Percentiles rank a stretch among this genome's conserved stretches.
Conservation (phyloP, 2,113 vertebrate species). For the Ondatra zibethicus region DNA sequence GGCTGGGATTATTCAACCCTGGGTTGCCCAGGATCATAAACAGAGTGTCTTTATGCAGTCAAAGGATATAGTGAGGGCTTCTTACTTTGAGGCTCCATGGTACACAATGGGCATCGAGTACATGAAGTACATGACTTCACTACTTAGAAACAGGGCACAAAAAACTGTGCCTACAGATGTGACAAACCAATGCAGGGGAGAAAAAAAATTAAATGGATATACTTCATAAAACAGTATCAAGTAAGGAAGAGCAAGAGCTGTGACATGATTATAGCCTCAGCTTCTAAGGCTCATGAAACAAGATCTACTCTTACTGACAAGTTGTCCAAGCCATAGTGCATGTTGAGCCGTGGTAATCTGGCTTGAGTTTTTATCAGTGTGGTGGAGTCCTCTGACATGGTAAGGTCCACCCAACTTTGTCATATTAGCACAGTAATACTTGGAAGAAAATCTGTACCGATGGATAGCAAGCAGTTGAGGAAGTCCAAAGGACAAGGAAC, state of each 20-base stretch:
- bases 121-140: not conserved
- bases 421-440: not conserved
- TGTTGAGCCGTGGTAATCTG: not conserved
- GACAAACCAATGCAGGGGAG: not conserved
- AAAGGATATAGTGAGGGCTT: not conserved
- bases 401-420: not conserved
- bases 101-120: not conserved
- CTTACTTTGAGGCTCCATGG: not conserved
- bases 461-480: not conserved
- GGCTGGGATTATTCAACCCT: not conserved
- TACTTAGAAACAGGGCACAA: not conserved
- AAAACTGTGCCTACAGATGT: not conserved
- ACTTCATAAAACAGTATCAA: not conserved
- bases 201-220: conserved; percentile 18
- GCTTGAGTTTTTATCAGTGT: not conserved
- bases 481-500: not conserved
- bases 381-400: not conserved
- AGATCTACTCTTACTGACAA: not conserved
- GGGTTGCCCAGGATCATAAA: not conserved
- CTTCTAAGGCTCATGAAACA: not conserved
- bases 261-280: not conserved
- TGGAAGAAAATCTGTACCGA: not conserved
- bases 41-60: not conserved
- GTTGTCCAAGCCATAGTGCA: not conserved
- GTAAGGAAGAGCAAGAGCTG: not conserved